Conservation (phyloP, 2,113 vertebrate genomes). For the Brachirus orientalis region DNA sequence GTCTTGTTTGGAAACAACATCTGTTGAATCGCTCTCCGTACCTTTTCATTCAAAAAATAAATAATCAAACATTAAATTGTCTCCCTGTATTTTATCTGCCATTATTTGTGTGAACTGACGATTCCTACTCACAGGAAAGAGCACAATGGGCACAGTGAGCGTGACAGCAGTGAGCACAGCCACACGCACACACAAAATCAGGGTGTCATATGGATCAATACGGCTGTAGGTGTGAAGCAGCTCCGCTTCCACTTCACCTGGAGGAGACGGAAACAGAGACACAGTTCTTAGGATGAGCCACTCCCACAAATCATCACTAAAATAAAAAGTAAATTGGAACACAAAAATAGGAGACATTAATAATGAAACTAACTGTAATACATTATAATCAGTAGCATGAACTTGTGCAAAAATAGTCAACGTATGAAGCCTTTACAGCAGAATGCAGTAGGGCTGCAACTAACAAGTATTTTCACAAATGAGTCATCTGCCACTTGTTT, state of each 20-base stretch:
- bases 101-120: background rate
- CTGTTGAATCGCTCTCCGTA: conserved; percentile 95
- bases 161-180: conserved; percentile 96
- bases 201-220: conserved; percentile 90
- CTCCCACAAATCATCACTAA: background rate
- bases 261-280: conserved; percentile 22
- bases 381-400: no score
- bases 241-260: conserved; percentile 92
- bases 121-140: conserved; percentile 90
- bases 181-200: conserved; percentile 95
- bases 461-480: no score
- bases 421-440: no score
- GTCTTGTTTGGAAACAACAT: conserved; percentile 94
- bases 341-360: background rate
- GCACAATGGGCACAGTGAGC: conserved; percentile 96
- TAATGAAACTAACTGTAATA: no score
- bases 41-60: conserved; percentile 75
- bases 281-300: background rate
- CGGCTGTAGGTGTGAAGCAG: conserved; percentile 95
- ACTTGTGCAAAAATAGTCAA: no score
- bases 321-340: background rate
- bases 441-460: no score
- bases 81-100: background rate
- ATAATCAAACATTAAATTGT: background rate
- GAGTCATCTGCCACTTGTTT: no score